Evolutionary conservation across 2,797 vertebrate genomes (phyloP), one percentile per base, ranked within the genome.

Genomic region (Odontamblyopus rebecca): DNA sequence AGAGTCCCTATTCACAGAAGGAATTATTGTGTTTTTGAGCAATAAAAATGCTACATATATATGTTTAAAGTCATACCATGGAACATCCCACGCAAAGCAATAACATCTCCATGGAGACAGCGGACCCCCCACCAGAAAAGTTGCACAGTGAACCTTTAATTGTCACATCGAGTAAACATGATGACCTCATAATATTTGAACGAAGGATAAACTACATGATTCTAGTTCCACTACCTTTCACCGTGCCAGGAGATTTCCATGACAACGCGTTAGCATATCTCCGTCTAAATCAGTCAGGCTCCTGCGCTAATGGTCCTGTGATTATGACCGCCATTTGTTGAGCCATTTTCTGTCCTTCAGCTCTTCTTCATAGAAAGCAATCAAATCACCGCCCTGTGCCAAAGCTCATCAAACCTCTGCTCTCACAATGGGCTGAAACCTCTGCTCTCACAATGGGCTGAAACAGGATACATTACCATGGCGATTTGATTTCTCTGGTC

Each of bases 221-320:
- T 86, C 81, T 77, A 74, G 71, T 60, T 50, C 77, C 61, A 79
- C 89, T 87, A 86, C 75, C 78, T 76, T 64, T 15, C 13, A 82
- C 75, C 18, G 75, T 54, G 67, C 76, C 73, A 68, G 73, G 68
- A 41, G 69, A 86, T 92, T 86, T 87, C 88, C 88, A 91, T 91
- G 90, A 89, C 86, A 81, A 92, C 84, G 2, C 69, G 74, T 78
- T 81, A 75, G 75, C 69, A 75, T 89, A 91, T 89, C 87, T 82
- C 77, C 76, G 76, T 83, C 71, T 1, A 85, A 81, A 89, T 89
- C 79, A 27, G 76, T 70, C 69, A 77, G 70, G 78, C 67, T 74
- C 78, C 65, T 70, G 68, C 75, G 74, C 78, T 87, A 89, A 89
- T 86, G 84, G 83, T 61, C 83, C 23, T 82, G 84, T 87, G 80